phyloP scores from a whole-genome alignment of 2,113 vertebrate genomes.

The Colius striatus region DNA sequence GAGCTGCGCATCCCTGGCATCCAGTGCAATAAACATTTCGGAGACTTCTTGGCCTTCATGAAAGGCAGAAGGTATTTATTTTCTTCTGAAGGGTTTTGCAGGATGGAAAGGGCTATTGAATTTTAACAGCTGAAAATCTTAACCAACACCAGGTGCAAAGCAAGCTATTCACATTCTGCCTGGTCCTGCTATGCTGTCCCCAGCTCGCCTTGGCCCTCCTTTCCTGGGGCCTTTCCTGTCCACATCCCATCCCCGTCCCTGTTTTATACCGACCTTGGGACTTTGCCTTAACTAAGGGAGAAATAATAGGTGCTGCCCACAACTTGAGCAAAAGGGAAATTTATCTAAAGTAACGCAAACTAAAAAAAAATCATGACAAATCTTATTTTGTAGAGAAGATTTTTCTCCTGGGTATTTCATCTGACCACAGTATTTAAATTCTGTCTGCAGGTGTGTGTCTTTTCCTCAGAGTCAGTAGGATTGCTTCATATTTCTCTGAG shows the following conservation, averaged over 20 bases:
- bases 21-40: not conserved
- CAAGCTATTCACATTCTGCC: not conserved
- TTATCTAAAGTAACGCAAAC: not conserved
- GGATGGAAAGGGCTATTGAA: not conserved
- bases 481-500: not conserved
- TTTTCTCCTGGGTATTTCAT: not conserved
- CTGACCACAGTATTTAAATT: not conserved
- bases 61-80: not conserved
- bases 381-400: not conserved
- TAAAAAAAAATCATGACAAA: not conserved
- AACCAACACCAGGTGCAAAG: too few relatives aligned
- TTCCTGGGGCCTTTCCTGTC: not conserved
- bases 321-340: not conserved
- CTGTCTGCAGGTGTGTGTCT: not conserved
- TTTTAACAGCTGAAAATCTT: not conserved
- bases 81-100: not conserved
- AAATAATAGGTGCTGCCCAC: not conserved
- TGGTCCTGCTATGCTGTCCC: not conserved
- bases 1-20: not conserved
- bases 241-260: not conserved
- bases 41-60: accelerated
- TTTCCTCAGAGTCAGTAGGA: not conserved
- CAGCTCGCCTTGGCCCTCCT: not conserved
- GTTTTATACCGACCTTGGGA: accelerated
- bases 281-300: not conserved